These are phyloP conservation scores for Nannobrachium achirus DNA, from an alignment of 2,113 vertebrate genomes.

Conservation along the genomic window DNA sequence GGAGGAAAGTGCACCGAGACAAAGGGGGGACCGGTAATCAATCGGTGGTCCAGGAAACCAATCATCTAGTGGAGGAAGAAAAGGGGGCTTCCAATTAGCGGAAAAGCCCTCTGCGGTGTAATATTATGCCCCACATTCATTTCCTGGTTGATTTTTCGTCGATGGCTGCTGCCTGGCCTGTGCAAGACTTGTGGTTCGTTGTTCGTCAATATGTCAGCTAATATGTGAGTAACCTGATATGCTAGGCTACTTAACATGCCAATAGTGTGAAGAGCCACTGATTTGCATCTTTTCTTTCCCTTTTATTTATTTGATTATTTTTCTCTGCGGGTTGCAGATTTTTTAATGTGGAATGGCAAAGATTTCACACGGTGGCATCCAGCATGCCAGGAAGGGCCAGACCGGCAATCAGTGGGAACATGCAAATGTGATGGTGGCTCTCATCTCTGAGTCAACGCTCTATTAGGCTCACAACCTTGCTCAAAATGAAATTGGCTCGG, in stretches of 20 bases:
- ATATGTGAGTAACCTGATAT: no score
- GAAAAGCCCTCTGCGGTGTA: slow-evolving; percentile 53
- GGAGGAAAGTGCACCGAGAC: slow-evolving; percentile 53
- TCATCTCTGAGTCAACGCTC: slow-evolving; percentile 14
- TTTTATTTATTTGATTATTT: not conserved
- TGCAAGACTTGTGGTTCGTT: slow-evolving; percentile 7
- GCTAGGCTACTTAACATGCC: not conserved
- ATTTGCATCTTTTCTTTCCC: not conserved
- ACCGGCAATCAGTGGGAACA: slow-evolving; percentile 32
- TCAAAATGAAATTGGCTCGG: slow-evolving; percentile 23
- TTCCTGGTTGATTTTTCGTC: slow-evolving; percentile 26
- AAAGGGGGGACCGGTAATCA: slow-evolving; percentile 37
- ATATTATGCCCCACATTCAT: slow-evolving; percentile 37
- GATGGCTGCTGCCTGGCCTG: not conserved
- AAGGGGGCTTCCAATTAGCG: slow-evolving; percentile 68
- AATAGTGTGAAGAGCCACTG: not conserved
- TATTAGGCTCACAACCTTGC: slow-evolving; percentile 10
- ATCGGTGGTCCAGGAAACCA: slow-evolving; percentile 39
- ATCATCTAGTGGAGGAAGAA: slow-evolving; percentile 65
- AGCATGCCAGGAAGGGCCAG: not conserved
- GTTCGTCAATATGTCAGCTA: slow-evolving; percentile 32
- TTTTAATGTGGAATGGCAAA: slow-evolving; percentile 3
- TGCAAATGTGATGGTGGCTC: slow-evolving; percentile 26
- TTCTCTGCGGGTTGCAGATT: not conserved
- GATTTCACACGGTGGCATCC: slow-evolving; percentile 7